phyloP scores from a whole-genome alignment of 2,113 vertebrate species.

The Raja brachyura region DNA sequence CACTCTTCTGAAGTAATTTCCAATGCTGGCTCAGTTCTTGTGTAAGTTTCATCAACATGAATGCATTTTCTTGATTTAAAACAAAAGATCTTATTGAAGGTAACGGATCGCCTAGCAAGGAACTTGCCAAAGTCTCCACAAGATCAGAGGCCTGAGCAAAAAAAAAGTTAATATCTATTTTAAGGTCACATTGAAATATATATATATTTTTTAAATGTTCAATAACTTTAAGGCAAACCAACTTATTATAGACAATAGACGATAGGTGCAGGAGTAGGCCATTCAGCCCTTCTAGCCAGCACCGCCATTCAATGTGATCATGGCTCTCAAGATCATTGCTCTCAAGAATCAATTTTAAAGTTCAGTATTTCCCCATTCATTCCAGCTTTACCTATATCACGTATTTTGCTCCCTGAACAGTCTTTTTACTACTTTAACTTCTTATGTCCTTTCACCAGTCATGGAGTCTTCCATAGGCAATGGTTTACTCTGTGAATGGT shows the following conservation, averaged over 20 bases:
- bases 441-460: no score
- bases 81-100: not conserved
- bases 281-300: no score
- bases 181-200: not conserved
- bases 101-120: slow-evolving; percentile 11
- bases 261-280: no score
- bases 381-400: not conserved
- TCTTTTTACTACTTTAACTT: no score
- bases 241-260: no score
- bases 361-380: not conserved
- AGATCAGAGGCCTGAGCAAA: slow-evolving; percentile 17
- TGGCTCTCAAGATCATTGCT: no score
- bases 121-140: slow-evolving; percentile 14
- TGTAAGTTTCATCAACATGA: not conserved
- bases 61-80: not conserved
- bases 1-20: not conserved
- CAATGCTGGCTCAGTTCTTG: not conserved
- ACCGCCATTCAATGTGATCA: no score
- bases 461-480: no score
- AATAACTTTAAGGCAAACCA: not conserved
- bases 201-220: no score
- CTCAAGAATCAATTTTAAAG: not conserved
- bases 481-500: no score
- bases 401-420: not conserved
- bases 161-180: not conserved